These are phyloP conservation scores for Psilopogon haemacephalus DNA, from an alignment of 2,113 vertebrate genomes.

Conservation along the genomic window DNA sequence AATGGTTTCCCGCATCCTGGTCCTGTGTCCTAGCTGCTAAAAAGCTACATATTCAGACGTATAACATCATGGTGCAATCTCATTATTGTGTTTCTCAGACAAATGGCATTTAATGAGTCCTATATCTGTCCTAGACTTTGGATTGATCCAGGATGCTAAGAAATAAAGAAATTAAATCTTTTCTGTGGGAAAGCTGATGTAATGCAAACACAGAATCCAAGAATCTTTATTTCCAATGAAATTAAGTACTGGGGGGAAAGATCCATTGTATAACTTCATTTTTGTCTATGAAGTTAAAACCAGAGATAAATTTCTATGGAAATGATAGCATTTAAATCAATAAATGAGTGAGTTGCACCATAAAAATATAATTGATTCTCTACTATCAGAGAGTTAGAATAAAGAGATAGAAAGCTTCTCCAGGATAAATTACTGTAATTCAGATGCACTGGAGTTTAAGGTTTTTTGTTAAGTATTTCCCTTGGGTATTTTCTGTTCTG, in stretches of 20 bases:
- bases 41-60: conserved; percentile 3
- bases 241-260: neutral
- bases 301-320: neutral
- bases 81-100: conserved; percentile 19
- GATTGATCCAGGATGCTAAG: conserved; percentile 21
- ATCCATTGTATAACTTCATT: neutral
- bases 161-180: neutral
- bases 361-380: neutral
- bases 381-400: neutral
- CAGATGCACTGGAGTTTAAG: neutral
- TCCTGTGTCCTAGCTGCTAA: conserved; percentile 1
- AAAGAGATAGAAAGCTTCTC: neutral
- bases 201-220: neutral
- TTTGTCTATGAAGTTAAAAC: neutral
- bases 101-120: conserved; percentile 40
- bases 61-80: neutral
- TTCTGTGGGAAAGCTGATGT: conserved; percentile 9
- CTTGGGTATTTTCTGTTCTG: neutral
- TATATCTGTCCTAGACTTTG: conserved; percentile 32
- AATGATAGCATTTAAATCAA: neutral
- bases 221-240: conserved; percentile 6
- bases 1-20: conserved; percentile 28
- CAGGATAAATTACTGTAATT: neutral
- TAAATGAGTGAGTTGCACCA: neutral
- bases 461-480: neutral